Evolutionary conservation across 2,113 vertebrate genomes (phyloP).

Genomic region (Pygathrix nemaeus): DNA sequence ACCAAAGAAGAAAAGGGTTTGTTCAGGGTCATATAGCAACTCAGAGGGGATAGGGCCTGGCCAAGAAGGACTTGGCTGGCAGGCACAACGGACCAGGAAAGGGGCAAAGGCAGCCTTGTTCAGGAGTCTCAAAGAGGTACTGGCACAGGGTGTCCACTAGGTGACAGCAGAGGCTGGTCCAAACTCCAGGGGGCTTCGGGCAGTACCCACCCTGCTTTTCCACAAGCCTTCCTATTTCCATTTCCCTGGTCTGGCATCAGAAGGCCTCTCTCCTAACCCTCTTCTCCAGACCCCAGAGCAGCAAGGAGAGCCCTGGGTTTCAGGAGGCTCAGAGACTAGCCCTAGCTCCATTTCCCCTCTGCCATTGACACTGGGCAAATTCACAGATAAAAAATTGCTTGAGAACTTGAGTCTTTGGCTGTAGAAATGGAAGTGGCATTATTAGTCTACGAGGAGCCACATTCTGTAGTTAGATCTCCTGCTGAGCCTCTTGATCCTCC

Average conservation of each 20-base stretch:
- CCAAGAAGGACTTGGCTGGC: neutral
- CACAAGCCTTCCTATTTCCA: neutral
- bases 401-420: neutral
- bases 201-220: neutral
- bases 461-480: neutral
- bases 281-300: neutral
- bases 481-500: neutral
- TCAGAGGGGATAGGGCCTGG: neutral
- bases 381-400: neutral
- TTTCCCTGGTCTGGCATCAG: neutral
- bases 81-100: neutral
- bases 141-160: neutral
- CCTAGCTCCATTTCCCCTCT: neutral
- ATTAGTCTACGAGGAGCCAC: neutral
- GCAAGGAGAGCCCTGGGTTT: neutral
- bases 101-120: neutral
- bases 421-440: neutral
- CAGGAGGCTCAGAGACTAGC: neutral
- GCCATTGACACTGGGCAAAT: neutral
- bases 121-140: neutral
- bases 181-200: neutral
- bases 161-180: neutral
- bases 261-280: rapidly evolving
- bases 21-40: neutral
- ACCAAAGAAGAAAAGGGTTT: neutral